Conservation (phyloP, 2,888 invertebrate genomes). For the Serripes groenlandicus region DNA sequence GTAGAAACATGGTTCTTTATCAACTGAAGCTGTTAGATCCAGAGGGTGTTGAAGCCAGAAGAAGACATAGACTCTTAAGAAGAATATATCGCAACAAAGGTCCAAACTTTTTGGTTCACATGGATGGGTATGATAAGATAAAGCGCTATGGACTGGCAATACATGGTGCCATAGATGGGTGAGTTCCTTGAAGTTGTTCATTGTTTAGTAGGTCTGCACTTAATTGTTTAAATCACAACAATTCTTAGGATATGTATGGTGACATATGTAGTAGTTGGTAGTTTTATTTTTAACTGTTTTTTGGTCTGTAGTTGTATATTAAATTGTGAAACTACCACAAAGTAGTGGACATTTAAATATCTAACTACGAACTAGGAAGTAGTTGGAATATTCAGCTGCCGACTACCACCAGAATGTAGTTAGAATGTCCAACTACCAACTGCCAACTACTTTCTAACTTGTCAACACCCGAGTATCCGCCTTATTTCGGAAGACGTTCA, state of each 20-base stretch:
- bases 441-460: too few species aligned
- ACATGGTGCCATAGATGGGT: conserved; percentile 20
- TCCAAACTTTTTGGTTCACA: conserved; percentile 27
- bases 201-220: not conserved
- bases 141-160: conserved; percentile 26
- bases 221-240: not conserved
- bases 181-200: not conserved
- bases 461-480: not conserved
- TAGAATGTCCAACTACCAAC: not conserved
- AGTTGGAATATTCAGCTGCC: not conserved
- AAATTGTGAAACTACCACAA: too few species aligned
- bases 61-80: not conserved
- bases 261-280: not conserved
- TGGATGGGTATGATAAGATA: conserved; percentile 36
- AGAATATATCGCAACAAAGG: conserved; percentile 18
- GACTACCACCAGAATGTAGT: not conserved
- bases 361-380: not conserved
- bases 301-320: not conserved
- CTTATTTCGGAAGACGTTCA: not conserved
- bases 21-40: not conserved
- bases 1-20: not conserved
- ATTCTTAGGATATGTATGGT: not conserved
- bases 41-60: conserved; percentile 1
- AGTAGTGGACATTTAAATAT: too few species aligned
- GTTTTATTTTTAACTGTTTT: not conserved